Conservation (phyloP, 2,113 vertebrate species). For the Carlito syrichta region DNA sequence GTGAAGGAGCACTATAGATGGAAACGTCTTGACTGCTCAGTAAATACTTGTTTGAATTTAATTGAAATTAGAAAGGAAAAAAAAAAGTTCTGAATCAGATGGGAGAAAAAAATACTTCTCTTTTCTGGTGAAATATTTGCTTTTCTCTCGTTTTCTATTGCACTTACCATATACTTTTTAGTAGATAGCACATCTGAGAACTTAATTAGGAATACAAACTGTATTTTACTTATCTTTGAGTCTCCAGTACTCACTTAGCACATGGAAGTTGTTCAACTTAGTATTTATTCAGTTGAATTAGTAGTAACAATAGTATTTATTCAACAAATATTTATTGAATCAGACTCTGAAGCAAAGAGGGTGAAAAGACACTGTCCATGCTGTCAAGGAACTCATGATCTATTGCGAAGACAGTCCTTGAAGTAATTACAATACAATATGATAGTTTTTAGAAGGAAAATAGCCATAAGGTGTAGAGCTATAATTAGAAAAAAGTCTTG, state of each 20-base stretch:
- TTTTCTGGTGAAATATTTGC: not conserved
- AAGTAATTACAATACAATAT: constrained; percentile 36
- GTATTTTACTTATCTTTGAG: constrained; percentile 29
- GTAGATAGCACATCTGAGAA: not conserved
- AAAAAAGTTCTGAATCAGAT: not conserved
- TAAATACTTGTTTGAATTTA: constrained; percentile 41
- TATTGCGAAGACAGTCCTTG: not conserved
- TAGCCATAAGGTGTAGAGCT: not conserved
- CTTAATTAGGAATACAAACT: not conserved
- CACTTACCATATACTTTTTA: not conserved
- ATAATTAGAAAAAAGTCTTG: not conserved
- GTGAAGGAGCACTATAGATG: not conserved
- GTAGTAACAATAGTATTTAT: constrained; percentile 26
- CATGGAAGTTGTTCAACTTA: not conserved
- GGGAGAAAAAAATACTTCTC: not conserved
- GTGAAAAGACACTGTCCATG: not conserved
- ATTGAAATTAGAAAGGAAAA: not conserved
- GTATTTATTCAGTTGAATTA: constrained; percentile 49
- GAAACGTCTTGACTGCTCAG: not conserved
- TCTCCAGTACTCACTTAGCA: not conserved
- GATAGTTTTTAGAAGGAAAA: constrained; percentile 1
- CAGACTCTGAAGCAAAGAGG: not conserved
- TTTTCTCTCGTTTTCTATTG: not conserved
- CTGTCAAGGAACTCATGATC: not conserved
- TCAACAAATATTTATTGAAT: constrained; percentile 37